Base-by-base conservation (phyloP, 2,113 vertebrate species). In the Arenaria interpres region DNA sequence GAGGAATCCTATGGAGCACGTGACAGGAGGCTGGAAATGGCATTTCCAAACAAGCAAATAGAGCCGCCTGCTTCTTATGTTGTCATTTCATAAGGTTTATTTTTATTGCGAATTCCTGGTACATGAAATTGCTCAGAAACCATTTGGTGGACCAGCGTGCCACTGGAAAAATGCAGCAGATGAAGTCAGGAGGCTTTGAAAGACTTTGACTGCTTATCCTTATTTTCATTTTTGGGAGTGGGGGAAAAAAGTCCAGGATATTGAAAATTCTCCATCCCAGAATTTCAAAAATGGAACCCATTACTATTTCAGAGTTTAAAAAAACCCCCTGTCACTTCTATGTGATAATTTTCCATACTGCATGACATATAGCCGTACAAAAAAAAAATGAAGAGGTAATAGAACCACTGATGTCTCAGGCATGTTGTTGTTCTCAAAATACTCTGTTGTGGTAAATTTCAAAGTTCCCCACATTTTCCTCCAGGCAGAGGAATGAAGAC, bases 301-400 rank as follows among this genome's bases (percentile, higher is more conserved):
- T 7, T 12, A 59, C 33, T 81, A 45, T 28, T 71, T 59, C 4
- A 2, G 39, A 14, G 23, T 7, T 16, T 10, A 6, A 32, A 41
- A 92, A 84, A 41, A 5, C 35, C 48, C 48, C 23, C 10, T 6
- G 12, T 8, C 30, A 14, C 9, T 51, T 39, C 10, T 8, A 12
- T 3, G 1, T 3, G 37, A 54, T 4, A 14, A 6, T 43, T 60
- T 35, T 63, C 46, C 54, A 32, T 37, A 50, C 6, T 9, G 53
- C 1, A 4, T 4, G 6, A 45, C 3, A 62, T 5, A 11, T 3
- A 46, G 9, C 54, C n/a, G 17, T 27, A 66, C 8, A 4, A n/a
- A 39, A 83, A 33, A 8, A 33, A 8, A 8, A 22, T 0, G 0
- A 51, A 68, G 59, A 14, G 5, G 9, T 37, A 64, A 85, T 21